phyloP scores from a whole-genome alignment of 2,113 vertebrate genomes.

The Octodon degus region DNA sequence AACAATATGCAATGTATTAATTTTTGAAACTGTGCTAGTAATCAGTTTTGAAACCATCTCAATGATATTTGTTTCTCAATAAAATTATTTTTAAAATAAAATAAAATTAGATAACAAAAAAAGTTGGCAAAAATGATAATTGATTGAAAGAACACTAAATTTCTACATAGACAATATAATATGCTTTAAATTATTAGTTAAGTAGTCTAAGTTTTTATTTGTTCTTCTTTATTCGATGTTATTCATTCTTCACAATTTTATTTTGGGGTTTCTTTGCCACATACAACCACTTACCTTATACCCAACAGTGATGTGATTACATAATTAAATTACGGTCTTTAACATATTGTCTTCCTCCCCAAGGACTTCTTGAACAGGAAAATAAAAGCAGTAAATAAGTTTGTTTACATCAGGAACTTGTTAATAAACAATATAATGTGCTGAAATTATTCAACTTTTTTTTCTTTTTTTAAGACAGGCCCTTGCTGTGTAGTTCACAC shows the following conservation, averaged over 20 bases:
- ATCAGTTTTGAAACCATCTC: too few relatives aligned
- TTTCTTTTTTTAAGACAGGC: background rate
- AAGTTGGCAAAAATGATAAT: background rate
- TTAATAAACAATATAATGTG: background rate
- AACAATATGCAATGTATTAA: too few relatives aligned
- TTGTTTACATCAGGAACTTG: background rate
- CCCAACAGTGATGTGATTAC: background rate
- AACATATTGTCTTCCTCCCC: background rate
- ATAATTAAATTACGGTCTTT: background rate
- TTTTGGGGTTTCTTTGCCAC: background rate
- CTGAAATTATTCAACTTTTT: background rate
- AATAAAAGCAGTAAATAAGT: background rate
- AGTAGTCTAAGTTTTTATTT: background rate
- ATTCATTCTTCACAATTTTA: background rate
- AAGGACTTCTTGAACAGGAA: background rate
- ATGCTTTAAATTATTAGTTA: background rate
- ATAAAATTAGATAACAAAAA: too few relatives aligned
- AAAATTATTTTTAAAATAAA: too few relatives aligned
- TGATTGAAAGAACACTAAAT: conserved; percentile 22
- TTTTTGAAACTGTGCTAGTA: too few relatives aligned
- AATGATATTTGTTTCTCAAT: too few relatives aligned
- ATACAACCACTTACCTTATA: background rate
- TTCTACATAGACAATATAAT: background rate
- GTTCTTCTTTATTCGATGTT: background rate
- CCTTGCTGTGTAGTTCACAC: background rate